Percentiles rank a stretch among this genome's conserved stretches.
Conservation (phyloP, 2,113 vertebrate species). For the Aix galericulata region DNA sequence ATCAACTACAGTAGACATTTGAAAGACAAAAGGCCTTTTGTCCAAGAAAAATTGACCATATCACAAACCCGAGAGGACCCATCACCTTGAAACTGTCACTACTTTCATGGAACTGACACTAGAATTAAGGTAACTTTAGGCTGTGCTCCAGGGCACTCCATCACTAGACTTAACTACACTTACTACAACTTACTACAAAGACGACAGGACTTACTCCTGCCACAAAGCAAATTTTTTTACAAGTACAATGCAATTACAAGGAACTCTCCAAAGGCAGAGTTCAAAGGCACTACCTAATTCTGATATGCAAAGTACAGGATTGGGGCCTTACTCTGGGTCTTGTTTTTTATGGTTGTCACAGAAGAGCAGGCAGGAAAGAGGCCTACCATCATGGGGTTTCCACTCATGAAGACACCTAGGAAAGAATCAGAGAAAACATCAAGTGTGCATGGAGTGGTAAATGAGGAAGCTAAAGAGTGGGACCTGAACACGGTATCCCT, state of each 20-base stretch:
- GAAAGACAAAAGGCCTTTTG: neutral
- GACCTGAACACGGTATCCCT: neutral
- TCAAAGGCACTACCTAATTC: neutral
- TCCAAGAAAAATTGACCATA: neutral
- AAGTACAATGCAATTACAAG: neutral
- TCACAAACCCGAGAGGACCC: neutral
- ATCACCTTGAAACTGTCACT: neutral
- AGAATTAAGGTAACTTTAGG: neutral
- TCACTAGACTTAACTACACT: no score
- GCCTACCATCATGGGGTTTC: slow-evolving; percentile 90
- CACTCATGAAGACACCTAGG: slow-evolving; percentile 94
- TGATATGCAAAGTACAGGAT: neutral
- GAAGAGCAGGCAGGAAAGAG: slow-evolving; percentile 95
- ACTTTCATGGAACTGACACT: neutral
- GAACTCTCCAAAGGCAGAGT: neutral
- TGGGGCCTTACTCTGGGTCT: slow-evolving; percentile 91
- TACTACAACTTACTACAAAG: neutral
- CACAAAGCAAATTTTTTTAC: neutral
- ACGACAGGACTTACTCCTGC: neutral
- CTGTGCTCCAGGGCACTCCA: neutral
- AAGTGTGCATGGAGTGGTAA: neutral
- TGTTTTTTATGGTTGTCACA: slow-evolving; percentile 99
- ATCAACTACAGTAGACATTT: neutral
- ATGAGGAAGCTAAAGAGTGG: neutral
- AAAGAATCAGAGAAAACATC: neutral